These are phyloP conservation scores for Myiothlypis coronata DNA, from an alignment of 2,797 vertebrate genomes.

Conservation along the genomic window DNA sequence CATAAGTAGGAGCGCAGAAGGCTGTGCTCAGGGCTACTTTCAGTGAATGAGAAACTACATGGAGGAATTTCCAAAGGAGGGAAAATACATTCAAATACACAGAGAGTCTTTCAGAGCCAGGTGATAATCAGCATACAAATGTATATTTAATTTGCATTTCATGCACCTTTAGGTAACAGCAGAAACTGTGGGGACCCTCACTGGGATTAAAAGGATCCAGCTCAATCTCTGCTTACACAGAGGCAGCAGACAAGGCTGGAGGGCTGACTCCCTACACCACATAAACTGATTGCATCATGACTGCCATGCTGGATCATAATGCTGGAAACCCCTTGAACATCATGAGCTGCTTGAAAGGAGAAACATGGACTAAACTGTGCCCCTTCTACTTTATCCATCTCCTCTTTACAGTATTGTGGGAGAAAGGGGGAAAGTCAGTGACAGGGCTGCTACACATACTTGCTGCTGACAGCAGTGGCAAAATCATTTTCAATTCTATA, in stretches of 20 bases:
- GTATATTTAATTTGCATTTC: neutral
- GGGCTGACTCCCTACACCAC: neutral
- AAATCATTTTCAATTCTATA: neutral
- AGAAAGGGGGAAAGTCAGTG: neutral
- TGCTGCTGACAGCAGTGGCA: neutral
- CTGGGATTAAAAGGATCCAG: neutral
- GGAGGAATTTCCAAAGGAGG: neutral
- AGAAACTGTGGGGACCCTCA: neutral
- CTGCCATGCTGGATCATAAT: neutral
- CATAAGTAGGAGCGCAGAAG: neutral
- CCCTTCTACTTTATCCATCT: neutral
- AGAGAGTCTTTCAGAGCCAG: neutral
- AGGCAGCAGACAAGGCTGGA: neutral
- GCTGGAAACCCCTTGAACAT: neutral
- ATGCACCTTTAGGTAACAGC: neutral
- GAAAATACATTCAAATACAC: neutral
- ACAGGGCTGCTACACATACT: neutral
- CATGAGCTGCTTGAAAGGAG: neutral
- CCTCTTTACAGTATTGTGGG: accelerated
- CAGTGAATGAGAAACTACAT: neutral
- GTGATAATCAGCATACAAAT: neutral
- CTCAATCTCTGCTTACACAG: neutral
- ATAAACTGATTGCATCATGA: neutral
- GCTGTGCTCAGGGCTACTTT: neutral
- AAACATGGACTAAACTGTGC: neutral